Percentiles rank a stretch among this genome's conserved stretches.
Conservation (phyloP, 2,888 invertebrate species). For the Pedicia rivosa region DNA sequence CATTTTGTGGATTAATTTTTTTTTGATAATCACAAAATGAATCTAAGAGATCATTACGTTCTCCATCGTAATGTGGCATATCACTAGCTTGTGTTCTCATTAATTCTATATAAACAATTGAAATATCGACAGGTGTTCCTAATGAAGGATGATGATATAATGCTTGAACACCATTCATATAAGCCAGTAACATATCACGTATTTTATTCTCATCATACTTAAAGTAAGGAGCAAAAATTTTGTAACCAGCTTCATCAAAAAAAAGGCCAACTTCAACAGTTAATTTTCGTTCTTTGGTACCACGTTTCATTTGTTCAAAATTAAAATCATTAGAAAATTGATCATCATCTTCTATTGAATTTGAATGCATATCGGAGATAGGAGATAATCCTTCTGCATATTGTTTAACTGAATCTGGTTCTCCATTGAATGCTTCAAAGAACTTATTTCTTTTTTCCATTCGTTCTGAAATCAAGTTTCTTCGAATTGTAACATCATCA, state of each 20-base stretch:
- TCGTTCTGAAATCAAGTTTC: neutral
- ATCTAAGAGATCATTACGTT: slow-evolving; percentile 49
- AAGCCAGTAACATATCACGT: slow-evolving; percentile 60
- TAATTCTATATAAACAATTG: slow-evolving; percentile 52
- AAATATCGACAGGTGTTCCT: slow-evolving; percentile 46
- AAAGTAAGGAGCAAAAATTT: slow-evolving; percentile 50
- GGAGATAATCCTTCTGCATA: neutral
- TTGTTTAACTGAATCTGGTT: neutral
- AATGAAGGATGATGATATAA: slow-evolving; percentile 61
- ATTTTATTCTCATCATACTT: slow-evolving; percentile 46
- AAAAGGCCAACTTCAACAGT: slow-evolving; percentile 59
- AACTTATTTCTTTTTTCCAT: neutral
- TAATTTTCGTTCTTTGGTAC: slow-evolving; percentile 22
- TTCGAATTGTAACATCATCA: neutral
- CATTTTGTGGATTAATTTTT: slow-evolving; percentile 45
- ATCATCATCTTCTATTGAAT: slow-evolving; percentile 7
- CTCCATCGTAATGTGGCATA: slow-evolving; percentile 46
- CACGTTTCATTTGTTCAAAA: neutral
- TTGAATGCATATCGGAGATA: neutral
- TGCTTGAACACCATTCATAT: slow-evolving; percentile 64
- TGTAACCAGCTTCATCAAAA: slow-evolving; percentile 57
- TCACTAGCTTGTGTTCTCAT: slow-evolving; percentile 46
- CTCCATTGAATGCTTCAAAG: neutral
- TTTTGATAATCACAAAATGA: slow-evolving; percentile 58
- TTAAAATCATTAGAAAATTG: slow-evolving; percentile 5